phyloP scores from a whole-genome alignment of 1,140 invertebrate genomes.

The Prorops nasuta region DNA sequence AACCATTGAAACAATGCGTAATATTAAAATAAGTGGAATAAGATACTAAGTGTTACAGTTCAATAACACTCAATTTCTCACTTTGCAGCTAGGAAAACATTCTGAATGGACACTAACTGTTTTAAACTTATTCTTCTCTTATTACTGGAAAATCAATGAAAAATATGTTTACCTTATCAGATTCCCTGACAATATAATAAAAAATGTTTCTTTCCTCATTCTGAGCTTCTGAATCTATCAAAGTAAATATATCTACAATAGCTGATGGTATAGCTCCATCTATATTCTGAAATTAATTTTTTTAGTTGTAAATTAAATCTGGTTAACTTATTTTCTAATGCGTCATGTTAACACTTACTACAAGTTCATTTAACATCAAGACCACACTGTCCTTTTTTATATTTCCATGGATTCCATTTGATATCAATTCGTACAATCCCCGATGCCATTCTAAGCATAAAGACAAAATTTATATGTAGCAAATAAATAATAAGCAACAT shows the following conservation, averaged over 20 bases:
- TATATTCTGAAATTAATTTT: constrained; percentile 58
- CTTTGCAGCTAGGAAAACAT: neutral
- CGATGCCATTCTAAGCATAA: constrained; percentile 50
- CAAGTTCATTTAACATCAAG: constrained; percentile 65
- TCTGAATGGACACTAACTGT: constrained; percentile 2
- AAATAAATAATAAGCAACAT: too few species aligned
- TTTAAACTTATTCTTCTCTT: too few species aligned
- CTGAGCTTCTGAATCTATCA: constrained; percentile 75
- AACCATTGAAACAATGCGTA: too few species aligned
- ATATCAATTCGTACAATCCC: constrained; percentile 63
- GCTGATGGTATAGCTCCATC: constrained; percentile 76
- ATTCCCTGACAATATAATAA: constrained; percentile 73
- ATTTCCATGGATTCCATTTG: constrained; percentile 66
- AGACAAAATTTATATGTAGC: too few species aligned
- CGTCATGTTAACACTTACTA: constrained; percentile 57
- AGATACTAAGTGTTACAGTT: too few species aligned
- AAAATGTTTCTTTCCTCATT: constrained; percentile 72
- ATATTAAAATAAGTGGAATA: too few species aligned
- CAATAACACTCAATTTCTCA: neutral
- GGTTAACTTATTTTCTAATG: neutral
- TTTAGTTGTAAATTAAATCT: neutral
- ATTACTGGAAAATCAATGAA: too few species aligned
- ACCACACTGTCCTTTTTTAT: constrained; percentile 72
- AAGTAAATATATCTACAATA: constrained; percentile 75
- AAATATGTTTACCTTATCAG: constrained; percentile 72